Conservation (phyloP, 2,888 invertebrate genomes). For the Galerucella nymphaeae region DNA sequence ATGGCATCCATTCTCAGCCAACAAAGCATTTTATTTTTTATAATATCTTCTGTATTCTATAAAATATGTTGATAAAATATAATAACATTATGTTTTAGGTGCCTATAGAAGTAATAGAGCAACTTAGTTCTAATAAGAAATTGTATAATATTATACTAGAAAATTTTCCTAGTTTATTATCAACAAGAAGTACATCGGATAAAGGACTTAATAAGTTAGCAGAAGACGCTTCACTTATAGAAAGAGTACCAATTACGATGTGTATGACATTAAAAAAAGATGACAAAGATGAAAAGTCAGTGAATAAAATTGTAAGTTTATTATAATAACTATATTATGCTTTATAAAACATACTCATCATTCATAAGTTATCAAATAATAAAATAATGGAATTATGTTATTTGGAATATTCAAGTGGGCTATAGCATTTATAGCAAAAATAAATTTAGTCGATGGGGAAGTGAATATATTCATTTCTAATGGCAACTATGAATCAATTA, state of each 20-base stretch:
- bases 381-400: no score
- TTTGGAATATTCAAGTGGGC: no score
- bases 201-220: constrained; percentile 67
- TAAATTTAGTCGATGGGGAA: no score
- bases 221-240: constrained; percentile 62
- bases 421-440: no score
- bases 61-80: no score
- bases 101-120: constrained; percentile 73
- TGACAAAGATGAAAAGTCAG: constrained; percentile 53
- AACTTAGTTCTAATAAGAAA: constrained; percentile 72
- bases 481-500: no score
- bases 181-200: constrained; percentile 74
- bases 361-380: no score
- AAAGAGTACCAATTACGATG: constrained; percentile 70
- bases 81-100: constrained; percentile 63
- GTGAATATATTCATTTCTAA: no score
- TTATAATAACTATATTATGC: no score
- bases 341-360: no score
- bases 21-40: no score
- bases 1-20: background rate
- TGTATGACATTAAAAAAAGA: constrained; percentile 70
- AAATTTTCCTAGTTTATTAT: constrained; percentile 77
- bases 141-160: constrained; percentile 77
- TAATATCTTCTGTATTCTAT: no score
- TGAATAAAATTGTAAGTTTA: constrained; percentile 58